Base-by-base conservation (phyloP, 2,888 invertebrate species). In the Crematogaster levior region DNA sequence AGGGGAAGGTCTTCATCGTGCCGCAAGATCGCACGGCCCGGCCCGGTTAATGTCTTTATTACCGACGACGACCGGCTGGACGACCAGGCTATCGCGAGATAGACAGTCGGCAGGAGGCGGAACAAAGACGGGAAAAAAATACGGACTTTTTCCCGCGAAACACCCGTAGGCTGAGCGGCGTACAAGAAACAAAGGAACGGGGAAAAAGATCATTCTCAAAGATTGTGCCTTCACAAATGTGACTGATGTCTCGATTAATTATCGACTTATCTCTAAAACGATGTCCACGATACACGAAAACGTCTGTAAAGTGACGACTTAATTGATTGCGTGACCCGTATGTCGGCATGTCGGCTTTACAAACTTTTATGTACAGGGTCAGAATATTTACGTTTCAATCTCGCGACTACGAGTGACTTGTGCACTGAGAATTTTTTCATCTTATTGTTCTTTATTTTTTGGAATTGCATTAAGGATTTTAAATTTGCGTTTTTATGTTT, bases 31-130 rank as follows among this genome's bases (percentile, higher is more conserved):
- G 82, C 83, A 85, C 84, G 86, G 84, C 77, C 73, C 86, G 60
- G 80, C 81, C 56, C 30, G 73, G 81, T 70, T 91, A 91, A 91
- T 91, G 91, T 91, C 91, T 91, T 91, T 91, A 91, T 91, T 91
- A 91, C 85, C 84, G 68, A 12, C 84, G 84, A 86, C 74, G 82
- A 82, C 43, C 86, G 82, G 84, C 74, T 82, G 85, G 84, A 72
- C 83, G 85, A 82, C 75, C 77, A 81, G 80, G 65, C 53, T 43
- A 66, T 77, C 63, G 82, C 53, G 43, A 70, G 84, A 60, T 56
- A 58, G 70, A 30, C 56, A 51, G 66, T 51, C 65, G 24, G 27
- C 37, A 84, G 60, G 58, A 79, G 82, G 81, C 81, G 81, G 83
- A 56, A 63, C 80, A 84, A 73, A 80, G 60, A 72, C 80, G 84